phyloP scores from a whole-genome alignment of 2,888 invertebrate genomes.

The Hydrotaea diabolus region DNA sequence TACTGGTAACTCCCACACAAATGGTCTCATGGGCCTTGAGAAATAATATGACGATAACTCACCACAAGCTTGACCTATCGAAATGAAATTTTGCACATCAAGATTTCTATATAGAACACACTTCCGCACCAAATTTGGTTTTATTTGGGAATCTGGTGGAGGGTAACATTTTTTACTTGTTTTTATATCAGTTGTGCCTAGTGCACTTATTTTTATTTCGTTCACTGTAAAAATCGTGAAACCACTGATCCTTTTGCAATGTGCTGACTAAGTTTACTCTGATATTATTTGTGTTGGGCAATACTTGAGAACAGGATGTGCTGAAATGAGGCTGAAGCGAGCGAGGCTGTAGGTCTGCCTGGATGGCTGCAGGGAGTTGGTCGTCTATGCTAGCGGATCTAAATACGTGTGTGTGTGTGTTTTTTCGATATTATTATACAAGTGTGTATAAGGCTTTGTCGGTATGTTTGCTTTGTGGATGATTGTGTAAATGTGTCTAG shows the following conservation, averaged over 20 bases:
- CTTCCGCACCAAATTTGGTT: too few species aligned
- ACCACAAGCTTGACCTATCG: too few species aligned
- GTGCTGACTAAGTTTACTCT: constrained; percentile 32
- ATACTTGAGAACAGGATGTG: neutral
- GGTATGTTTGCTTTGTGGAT: neutral
- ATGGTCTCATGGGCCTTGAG: too few species aligned
- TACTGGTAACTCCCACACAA: too few species aligned
- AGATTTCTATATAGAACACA: too few species aligned
- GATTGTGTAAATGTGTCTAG: neutral
- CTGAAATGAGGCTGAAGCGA: neutral
- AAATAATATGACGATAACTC: too few species aligned
- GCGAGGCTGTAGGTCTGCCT: too few species aligned
- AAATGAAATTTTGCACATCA: too few species aligned
- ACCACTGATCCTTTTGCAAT: neutral
- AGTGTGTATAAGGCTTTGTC: neutral
- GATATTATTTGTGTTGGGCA: constrained; percentile 14
- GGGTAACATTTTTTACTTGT: too few species aligned
- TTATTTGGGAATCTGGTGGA: too few species aligned
- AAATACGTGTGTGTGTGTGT: neutral
- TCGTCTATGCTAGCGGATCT: neutral
- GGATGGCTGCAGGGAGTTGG: neutral
- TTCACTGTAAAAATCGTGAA: neutral
- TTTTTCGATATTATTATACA: neutral
- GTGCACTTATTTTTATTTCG: neutral
- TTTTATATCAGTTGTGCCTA: too few species aligned